A percentile compares a stretch with the other conserved stretches of the same genome.
Evolutionary conservation across 1,140 invertebrate species (phyloP).

Genomic region (Drosophila navojoa): DNA sequence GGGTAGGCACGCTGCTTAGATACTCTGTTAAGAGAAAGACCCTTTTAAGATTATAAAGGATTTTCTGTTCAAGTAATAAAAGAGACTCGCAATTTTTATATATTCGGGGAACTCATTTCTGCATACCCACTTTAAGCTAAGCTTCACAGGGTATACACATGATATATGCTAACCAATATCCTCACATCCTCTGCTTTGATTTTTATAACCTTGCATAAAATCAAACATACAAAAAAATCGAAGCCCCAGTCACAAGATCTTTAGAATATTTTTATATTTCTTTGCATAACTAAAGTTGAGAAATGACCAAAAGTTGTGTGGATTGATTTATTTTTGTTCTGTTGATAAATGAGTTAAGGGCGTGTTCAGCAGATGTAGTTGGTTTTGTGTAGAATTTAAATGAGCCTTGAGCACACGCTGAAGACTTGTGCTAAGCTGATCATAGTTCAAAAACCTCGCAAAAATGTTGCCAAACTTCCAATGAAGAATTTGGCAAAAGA

Average conservation of each 20-base stretch:
- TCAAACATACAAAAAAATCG: slow-evolving; percentile 26
- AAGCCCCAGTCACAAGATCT: slow-evolving; percentile 16
- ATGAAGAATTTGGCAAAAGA: neutral
- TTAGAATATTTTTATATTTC: neutral
- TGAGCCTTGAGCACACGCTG: slow-evolving; percentile 26
- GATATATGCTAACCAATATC: slow-evolving; percentile 6
- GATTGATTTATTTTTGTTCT: neutral
- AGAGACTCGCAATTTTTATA: too few relatives aligned
- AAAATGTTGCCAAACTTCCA: slow-evolving; percentile 7
- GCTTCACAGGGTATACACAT: slow-evolving; percentile 6
- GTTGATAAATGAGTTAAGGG: slow-evolving; percentile 43
- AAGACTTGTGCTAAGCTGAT: slow-evolving; percentile 26
- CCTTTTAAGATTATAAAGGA: too few relatives aligned
- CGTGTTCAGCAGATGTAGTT: slow-evolving; percentile 26
- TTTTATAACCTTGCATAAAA: slow-evolving; percentile 17
- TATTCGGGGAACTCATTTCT: neutral
- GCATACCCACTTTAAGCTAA: neutral
- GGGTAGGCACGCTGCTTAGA: neutral
- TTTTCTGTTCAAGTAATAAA: too few relatives aligned
- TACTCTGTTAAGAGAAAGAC: neutral
- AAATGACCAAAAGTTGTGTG: neutral
- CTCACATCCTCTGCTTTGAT: slow-evolving; percentile 19
- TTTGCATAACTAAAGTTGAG: slow-evolving; percentile 3
- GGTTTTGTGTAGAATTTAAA: slow-evolving; percentile 18
- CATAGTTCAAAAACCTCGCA: slow-evolving; percentile 18